These are phyloP conservation scores for Aphis gossypii DNA, from an alignment of 1,140 invertebrate genomes.

Conservation along the genomic window DNA sequence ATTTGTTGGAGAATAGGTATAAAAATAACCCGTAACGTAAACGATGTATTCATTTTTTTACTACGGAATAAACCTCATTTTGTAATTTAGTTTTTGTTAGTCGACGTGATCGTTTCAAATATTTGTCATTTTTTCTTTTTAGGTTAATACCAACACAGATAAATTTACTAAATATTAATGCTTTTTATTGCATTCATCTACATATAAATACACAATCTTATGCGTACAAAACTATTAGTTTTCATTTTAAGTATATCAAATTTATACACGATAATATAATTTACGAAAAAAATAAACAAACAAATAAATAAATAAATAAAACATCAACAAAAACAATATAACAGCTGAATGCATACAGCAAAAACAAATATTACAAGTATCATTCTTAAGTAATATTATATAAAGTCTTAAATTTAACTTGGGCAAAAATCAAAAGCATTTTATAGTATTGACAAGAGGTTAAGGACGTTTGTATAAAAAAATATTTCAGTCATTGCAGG, in stretches of 20 bases:
- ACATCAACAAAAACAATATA: slow-evolving; percentile 47
- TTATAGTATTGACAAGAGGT: neutral
- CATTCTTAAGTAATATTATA: neutral
- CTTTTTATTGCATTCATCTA: slow-evolving; percentile 41
- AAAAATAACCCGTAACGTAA: slow-evolving; percentile 14
- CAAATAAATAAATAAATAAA: slow-evolving; percentile 19
- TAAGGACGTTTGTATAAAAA: neutral
- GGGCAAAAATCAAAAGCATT: neutral
- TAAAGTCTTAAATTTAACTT: neutral
- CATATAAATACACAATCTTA: slow-evolving; percentile 29
- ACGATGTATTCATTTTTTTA: neutral
- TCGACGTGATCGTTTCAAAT: neutral
- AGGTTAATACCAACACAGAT: neutral
- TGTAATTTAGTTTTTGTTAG: neutral
- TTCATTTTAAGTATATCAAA: neutral
- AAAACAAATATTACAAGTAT: neutral
- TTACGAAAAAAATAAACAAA: slow-evolving; percentile 18
- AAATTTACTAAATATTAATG: neutral
- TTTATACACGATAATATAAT: slow-evolving; percentile 36
- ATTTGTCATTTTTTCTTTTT: neutral
- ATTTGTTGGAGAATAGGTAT: neutral
- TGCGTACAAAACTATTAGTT: slow-evolving; percentile 19
- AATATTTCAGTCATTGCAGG: slow-evolving; percentile 23
- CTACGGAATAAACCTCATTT: neutral
- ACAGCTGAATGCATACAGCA: neutral